Evolutionary conservation across 2,797 vertebrate species (phyloP).

Genomic region (Sternarchorhynchus goeldii): DNA sequence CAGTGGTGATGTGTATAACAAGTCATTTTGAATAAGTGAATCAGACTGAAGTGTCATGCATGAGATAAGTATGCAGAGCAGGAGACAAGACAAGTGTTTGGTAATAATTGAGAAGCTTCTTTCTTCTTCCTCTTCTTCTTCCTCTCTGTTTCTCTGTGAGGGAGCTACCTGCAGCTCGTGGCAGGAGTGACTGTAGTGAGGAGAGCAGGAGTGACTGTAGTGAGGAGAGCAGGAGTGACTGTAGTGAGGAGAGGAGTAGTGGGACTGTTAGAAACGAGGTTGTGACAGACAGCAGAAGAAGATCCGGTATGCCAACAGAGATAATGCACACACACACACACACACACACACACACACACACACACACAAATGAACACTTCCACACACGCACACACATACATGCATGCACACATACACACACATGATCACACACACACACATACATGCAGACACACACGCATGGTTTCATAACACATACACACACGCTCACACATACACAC

Average conservation of each 20-base stretch:
- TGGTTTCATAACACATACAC: not conserved
- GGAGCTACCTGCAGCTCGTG: slow-evolving; percentile 10
- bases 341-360: not conserved
- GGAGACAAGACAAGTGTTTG: no score
- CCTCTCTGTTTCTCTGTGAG: not conserved
- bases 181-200: slow-evolving; percentile 36
- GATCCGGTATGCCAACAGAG: slow-evolving; percentile 1
- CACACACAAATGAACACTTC: no score
- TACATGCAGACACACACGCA: not conserved
- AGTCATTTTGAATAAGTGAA: no score
- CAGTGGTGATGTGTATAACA: no score
- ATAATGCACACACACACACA: slow-evolving; percentile 15
- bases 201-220: slow-evolving; percentile 24
- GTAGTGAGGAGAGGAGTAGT: not conserved
- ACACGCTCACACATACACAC: not conserved
- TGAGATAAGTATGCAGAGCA: no score
- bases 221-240: slow-evolving; percentile 5
- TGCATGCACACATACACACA: not conserved
- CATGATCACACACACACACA: not conserved
- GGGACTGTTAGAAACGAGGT: slow-evolving; percentile 42
- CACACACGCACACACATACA: not conserved
- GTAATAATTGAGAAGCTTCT: not conserved
- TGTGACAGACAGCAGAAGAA: not conserved
- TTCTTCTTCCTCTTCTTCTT: no score
- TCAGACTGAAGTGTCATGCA: no score